phyloP scores from a whole-genome alignment of 2,888 invertebrate species.

The Acanthosepion esculentum region DNA sequence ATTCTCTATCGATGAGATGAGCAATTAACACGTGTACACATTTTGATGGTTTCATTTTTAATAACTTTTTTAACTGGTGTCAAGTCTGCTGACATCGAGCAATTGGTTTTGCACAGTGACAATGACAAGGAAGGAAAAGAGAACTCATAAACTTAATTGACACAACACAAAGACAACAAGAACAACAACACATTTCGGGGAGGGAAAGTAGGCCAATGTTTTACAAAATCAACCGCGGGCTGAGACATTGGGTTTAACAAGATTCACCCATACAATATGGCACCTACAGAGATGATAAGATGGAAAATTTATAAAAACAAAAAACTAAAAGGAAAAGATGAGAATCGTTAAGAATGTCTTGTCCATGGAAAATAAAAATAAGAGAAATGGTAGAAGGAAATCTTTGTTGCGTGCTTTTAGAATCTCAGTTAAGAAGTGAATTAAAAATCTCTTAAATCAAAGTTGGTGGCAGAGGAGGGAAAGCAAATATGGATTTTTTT shows the following conservation, averaged over 20 bases:
- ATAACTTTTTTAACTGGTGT: conserved; percentile 20
- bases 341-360: too few species aligned
- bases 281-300: not conserved
- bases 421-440: too few species aligned
- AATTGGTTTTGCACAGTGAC: not conserved
- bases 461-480: too few species aligned
- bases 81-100: not conserved
- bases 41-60: not conserved
- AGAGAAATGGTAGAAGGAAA: too few species aligned
- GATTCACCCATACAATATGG: not conserved
- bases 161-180: not conserved
- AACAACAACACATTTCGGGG: not conserved
- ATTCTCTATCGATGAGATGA: not conserved
- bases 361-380: too few species aligned
- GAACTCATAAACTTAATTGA: not conserved
- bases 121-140: not conserved
- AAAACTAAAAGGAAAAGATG: not conserved
- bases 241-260: not conserved
- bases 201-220: not conserved
- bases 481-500: too few species aligned
- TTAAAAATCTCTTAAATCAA: too few species aligned
- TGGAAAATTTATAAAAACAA: not conserved
- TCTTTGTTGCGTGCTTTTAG: too few species aligned
- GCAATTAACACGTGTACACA: not conserved
- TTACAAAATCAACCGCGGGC: not conserved